Conservation (phyloP, 2,888 invertebrate species). For the Eugnorisma glareosa region DNA sequence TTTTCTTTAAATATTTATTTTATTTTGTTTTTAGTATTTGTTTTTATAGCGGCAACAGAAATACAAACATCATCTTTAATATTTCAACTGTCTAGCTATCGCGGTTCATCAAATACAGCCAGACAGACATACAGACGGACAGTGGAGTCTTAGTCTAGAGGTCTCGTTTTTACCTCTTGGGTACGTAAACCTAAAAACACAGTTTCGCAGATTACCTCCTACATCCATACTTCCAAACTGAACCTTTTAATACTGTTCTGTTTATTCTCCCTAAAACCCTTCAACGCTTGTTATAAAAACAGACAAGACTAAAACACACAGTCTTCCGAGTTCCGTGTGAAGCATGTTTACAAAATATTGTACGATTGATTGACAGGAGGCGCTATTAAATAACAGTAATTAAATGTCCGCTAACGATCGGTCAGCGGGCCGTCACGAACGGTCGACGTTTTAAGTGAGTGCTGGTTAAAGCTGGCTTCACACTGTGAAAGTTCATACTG, state of each 20-base stretch:
- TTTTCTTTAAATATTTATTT: too few species aligned
- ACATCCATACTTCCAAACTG: neutral
- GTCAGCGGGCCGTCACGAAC: conserved; percentile 78
- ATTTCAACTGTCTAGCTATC: too few species aligned
- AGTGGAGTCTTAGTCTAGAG: too few species aligned
- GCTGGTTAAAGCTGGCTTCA: conserved; percentile 62
- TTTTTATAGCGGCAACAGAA: too few species aligned
- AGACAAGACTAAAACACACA: conserved; percentile 27
- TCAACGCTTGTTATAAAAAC: conserved; percentile 14
- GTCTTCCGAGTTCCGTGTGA: conserved; percentile 55
- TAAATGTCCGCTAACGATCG: conserved; percentile 80
- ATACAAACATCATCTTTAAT: too few species aligned
- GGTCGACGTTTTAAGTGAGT: conserved; percentile 79
- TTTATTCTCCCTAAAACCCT: conserved; percentile 3
- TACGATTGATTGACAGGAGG: conserved; percentile 81
- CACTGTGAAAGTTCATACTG: neutral
- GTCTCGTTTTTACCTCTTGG: too few species aligned
- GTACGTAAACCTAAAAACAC: too few species aligned
- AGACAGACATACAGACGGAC: too few species aligned
- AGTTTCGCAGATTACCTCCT: neutral
- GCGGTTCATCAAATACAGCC: too few species aligned
- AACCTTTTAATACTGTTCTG: neutral
- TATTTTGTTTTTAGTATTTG: too few species aligned
- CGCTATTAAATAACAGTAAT: conserved; percentile 87
- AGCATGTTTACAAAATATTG: conserved; percentile 74